Evolutionary conservation across 30 jellyfish, hydroid and myxozoan genomes (phyloP), one percentile per base, ranked within the genome.

Genomic region (Cassiopea xamachana): DNA sequence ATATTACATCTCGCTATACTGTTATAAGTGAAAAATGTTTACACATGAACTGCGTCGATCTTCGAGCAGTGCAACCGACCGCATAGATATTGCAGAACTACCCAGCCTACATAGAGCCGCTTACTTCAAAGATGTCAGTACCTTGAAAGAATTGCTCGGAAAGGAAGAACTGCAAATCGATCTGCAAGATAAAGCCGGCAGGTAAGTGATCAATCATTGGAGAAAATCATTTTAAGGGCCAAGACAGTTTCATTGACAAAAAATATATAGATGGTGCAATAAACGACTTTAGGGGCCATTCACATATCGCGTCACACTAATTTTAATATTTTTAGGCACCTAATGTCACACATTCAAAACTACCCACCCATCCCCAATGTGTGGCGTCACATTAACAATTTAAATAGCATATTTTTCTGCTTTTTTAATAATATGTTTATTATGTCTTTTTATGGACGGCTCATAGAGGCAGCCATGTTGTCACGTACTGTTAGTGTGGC

Each of bases 71-170:
- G 50, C 61, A 8, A 39, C 49, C 55, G 83, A 64, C 5, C n/a
- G 79, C 49, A 43, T 70, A 27, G 81, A 82, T 48, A 12, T 45
- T 27, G 14, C 51, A 46, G 82, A 64, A 48, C 69, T 82, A 18
- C 82, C 90, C 46, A 82, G 43, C 27, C 49, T 82, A 60, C 90
- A 82, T 46, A 76, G 90, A 7, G 71, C 46, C 4, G 69, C 83
- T 1, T 82, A 82, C 58, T 46, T 58, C n/a, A 69, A 67, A 13
- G 81, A 82, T 17, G 10, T 8, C 10, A 73, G 68, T 5, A 45
- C n/a, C 50, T 39, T 82, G 46, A 58, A 18, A 7, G 74, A 39
- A 44, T 0, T 82, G 71, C 81, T 82, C 51, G 70, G 60, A 73
- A 82, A 82, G 7, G 59, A n/a, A 18, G 49, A 62, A 67, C 5